Conservation (phyloP, 2,888 invertebrate species). For the Reticulitermes lucifugus region DNA sequence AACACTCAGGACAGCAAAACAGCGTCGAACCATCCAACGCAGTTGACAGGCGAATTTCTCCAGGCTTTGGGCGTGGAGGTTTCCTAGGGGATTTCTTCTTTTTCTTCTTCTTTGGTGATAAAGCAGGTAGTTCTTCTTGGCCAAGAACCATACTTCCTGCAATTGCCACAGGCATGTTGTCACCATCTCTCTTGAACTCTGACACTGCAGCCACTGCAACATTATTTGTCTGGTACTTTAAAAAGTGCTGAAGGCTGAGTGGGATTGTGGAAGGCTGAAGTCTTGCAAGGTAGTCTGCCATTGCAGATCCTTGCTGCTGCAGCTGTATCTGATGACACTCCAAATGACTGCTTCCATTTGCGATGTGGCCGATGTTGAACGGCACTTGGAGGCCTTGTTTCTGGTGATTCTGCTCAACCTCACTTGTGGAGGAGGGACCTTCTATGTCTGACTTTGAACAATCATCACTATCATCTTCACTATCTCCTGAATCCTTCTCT, state of each 20-base stretch:
- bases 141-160: constrained; percentile 1
- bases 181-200: constrained; percentile 55
- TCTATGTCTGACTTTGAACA: constrained; percentile 45
- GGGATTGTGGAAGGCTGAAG: constrained; percentile 61
- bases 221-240: constrained; percentile 60
- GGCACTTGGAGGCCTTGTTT: not conserved
- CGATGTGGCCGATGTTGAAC: not conserved
- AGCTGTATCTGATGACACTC: constrained; percentile 56
- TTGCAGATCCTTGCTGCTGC: constrained; percentile 60
- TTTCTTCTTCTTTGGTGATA: constrained; percentile 59
- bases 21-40: constrained; percentile 63
- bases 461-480: constrained; percentile 55
- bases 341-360: not conserved
- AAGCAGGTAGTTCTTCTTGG: constrained; percentile 56
- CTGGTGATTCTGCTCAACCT: constrained; percentile 15
- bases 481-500: constrained; percentile 50
- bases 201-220: constrained; percentile 30
- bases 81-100: constrained; percentile 60
- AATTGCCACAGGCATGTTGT: constrained; percentile 55
- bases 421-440: constrained; percentile 48
- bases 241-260: constrained; percentile 61
- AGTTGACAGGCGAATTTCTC: constrained; percentile 59
- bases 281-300: constrained; percentile 63
- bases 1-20: constrained; percentile 66
- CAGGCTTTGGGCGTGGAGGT: constrained; percentile 60